Evolutionary conservation across 2,113 vertebrate genomes (phyloP), one percentile per base, ranked within the genome.

Genomic region (Tetrax tetrax): DNA sequence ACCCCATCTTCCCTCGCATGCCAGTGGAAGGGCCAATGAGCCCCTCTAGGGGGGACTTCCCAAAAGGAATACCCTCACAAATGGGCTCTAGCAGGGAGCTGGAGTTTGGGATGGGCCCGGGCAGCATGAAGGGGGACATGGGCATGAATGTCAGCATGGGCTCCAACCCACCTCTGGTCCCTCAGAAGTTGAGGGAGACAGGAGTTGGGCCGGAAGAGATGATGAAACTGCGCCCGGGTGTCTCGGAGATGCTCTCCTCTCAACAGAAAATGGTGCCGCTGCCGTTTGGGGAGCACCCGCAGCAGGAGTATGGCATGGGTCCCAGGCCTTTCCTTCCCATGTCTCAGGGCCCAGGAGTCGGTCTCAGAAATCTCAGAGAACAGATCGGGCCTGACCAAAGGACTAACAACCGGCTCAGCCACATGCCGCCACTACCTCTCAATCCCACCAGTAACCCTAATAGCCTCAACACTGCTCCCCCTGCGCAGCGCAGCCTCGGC

Each of bases 381-480:
- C 99, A 98, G 92, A 94, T 98, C 0, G 99, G 98, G 96, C 99
- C 99, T 89, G 99, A 99, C 97, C 99, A 99, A 98, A 99, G 99
- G 98, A 98, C 98, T 98, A 99, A 99, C 97, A 99, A 98, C 96
- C 98, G 99, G 83, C 99, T 99, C 90, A 99, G 99, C 97, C 99
- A 99, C 91, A 98, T 99, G 97, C 98, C 99, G 86, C 98, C 99
- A 98, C 98, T 99, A 98, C 98, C 98, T 98, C 98, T 98, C 94
- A 98, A 98, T 94, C 97, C 98, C 89, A 95, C 98, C 97, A 97
- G 96, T 91, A 98, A 98, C 97, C 97, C 98, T n/a, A 96, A 97
- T 59, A 98, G 98, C 98, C 98, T 98, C 98, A 98, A 92, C 96
- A 94, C 98, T 53, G 98, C 98, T 93, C 98, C 93, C 97, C 98